Percentiles rank a stretch among this genome's conserved stretches.
Evolutionary conservation across 2,113 vertebrate genomes (phyloP).

Genomic region (Sitta europaea): DNA sequence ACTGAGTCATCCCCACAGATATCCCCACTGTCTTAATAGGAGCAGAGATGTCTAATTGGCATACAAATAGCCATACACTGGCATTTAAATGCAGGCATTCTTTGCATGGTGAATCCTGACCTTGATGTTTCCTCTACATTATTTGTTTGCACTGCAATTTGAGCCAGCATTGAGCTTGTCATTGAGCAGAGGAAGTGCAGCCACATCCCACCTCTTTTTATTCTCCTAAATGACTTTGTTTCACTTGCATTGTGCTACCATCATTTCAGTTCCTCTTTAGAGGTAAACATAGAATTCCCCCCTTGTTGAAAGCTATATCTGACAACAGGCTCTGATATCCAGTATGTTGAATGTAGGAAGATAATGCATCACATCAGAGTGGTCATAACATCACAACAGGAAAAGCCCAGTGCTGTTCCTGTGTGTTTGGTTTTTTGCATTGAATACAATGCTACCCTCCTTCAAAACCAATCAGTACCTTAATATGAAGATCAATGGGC

Average conservation of each 20-base stretch:
- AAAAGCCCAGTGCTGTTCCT: not conserved
- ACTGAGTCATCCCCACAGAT: too few relatives aligned
- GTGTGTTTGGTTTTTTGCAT: not conserved
- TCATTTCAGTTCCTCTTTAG: not conserved
- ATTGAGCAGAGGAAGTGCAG: not conserved
- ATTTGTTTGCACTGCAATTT: not conserved
- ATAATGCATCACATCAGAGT: not conserved
- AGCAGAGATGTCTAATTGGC: not conserved
- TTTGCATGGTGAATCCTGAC: not conserved
- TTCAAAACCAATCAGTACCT: not conserved
- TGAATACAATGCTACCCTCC: not conserved
- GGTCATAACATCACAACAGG: not conserved
- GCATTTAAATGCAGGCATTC: not conserved
- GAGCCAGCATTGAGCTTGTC: not conserved
- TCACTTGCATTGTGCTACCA: not conserved
- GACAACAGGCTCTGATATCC: rapidly evolving
- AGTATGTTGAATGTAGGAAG: not conserved
- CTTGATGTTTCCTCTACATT: not conserved
- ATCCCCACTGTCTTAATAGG: not conserved
- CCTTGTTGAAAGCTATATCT: not conserved
- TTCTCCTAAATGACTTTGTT: not conserved
- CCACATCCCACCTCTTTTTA: not conserved
- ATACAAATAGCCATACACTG: not conserved
- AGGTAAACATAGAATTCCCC: not conserved
- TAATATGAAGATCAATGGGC: rapidly evolving